Conservation (phyloP, 1,140 invertebrate species). For the Microplitis mediator region DNA sequence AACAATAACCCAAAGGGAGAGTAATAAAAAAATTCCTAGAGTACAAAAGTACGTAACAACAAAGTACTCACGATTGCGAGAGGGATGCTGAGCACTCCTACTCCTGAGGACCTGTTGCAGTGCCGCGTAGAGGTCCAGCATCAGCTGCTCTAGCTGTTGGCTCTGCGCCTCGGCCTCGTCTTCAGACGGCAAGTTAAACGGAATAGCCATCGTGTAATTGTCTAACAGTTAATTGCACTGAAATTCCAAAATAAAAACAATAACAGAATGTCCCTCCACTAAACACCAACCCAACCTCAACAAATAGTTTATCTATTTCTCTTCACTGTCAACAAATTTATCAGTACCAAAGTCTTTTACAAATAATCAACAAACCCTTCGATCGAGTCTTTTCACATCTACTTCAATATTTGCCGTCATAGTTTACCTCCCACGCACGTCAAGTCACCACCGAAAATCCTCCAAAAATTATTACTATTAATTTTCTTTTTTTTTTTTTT, state of each 20-base stretch:
- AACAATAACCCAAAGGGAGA: constrained; percentile 18
- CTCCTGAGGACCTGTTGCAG: constrained; percentile 57
- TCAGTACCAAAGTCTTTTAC: too few species aligned
- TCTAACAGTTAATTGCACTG: not conserved
- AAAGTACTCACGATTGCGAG: constrained; percentile 58
- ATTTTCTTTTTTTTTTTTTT: not conserved
- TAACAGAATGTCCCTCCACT: too few species aligned
- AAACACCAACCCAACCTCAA: too few species aligned
- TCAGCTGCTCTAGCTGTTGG: constrained; percentile 55
- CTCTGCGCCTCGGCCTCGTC: constrained; percentile 50
- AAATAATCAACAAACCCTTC: too few species aligned
- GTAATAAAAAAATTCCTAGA: not conserved
- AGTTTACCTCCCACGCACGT: too few species aligned
- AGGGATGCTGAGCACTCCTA: constrained; percentile 52
- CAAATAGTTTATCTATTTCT: too few species aligned
- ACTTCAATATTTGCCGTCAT: too few species aligned
- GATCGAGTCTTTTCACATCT: too few species aligned
- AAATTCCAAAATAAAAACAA: too few species aligned
- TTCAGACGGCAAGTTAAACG: constrained; percentile 51
- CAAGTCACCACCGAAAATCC: not conserved
- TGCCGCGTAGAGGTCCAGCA: constrained; percentile 54
- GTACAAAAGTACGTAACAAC: not conserved
- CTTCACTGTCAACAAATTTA: too few species aligned
- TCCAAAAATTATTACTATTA: too few species aligned
- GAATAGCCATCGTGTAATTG: constrained; percentile 49